Evolutionary conservation across 2,113 vertebrate genomes (phyloP).

Genomic region (Uropsilus gracilis): DNA sequence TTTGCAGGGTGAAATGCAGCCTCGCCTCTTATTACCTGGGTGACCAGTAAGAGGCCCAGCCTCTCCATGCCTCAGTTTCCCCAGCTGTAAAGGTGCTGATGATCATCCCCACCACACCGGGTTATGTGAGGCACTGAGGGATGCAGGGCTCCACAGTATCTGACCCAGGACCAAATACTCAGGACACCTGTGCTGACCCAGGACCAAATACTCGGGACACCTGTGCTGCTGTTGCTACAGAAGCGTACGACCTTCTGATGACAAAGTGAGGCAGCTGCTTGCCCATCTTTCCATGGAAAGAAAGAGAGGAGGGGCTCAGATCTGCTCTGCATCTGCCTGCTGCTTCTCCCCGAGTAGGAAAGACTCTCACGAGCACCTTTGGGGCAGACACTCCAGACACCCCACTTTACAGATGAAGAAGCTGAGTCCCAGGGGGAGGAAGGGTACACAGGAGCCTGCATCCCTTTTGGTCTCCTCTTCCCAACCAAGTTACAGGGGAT

Average conservation of each 20-base stretch:
- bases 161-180: too few species aligned
- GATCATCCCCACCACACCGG: neutral
- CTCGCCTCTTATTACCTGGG: neutral
- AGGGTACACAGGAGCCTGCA: neutral
- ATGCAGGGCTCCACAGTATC: too few species aligned
- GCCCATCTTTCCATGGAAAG: neutral
- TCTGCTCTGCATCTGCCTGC: neutral
- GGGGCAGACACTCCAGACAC: neutral
- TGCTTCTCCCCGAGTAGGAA: too few species aligned
- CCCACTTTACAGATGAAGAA: too few species aligned
- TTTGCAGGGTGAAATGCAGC: too few species aligned
- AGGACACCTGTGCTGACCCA: too few species aligned
- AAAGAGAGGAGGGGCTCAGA: accelerated
- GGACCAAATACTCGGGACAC: too few species aligned
- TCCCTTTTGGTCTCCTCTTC: neutral
- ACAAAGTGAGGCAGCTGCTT: neutral
- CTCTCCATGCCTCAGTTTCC: too few species aligned
- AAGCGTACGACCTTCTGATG: neutral
- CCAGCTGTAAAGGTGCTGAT: neutral
- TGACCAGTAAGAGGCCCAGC: neutral
- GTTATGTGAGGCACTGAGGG: neutral
- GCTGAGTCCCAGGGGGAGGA: neutral
- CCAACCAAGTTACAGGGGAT: neutral
- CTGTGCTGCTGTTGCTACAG: too few species aligned
- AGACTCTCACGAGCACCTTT: neutral